Base-by-base conservation (phyloP, 2,797 vertebrate genomes). In the Cryptoprocta ferox region DNA sequence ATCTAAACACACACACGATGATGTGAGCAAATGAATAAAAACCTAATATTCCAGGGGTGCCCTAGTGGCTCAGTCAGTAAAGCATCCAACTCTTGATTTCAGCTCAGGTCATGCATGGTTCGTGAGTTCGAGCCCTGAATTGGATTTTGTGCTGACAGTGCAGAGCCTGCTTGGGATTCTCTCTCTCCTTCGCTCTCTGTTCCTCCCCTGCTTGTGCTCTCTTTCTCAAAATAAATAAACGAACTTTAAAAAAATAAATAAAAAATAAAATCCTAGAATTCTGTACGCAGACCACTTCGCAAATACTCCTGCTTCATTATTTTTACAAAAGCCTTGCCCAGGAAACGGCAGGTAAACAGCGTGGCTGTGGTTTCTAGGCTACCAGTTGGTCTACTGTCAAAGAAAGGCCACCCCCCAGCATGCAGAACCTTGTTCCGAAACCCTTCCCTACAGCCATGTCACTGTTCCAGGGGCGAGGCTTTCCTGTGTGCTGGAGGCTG, bases 401-500 rank as follows among this genome's bases (percentile, higher is more conserved):
- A 91, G 75, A 28, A 76, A 81, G 32, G 16, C n/a, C 13, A 4
- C 8, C 14, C 18, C 16, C 16, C 37, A 53, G 50, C 50, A 35
- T 26, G 32, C 1, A 32, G 24, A 3, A 37, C 5, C 3, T 5
- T 37, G 18, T 35, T 56, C 14, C 2, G 0, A n/a, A 83, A 59
- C 56, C 24, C 73, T 10, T 48, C 37, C 18, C 37, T 83, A 28
- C 10, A 2, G 73, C 42, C 42, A 18, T 48, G 28, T 48, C 18
- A 85, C 21, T 59, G 56, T 59, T 59, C 56, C 56, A 59, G 21
- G 56, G 56, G 21, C 21, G 21, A 59, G 56, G 56, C 56, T 59
- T 7, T 59, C 56, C 56, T 19, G 21, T 6, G 35, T 4, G 30
- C 13, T 18, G n/a, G 1, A 11, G 11, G 0, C 0, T 5, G 18